Evolutionary conservation across 2,797 vertebrate genomes (phyloP).

Genomic region (Tachyglossus aculeatus): DNA sequence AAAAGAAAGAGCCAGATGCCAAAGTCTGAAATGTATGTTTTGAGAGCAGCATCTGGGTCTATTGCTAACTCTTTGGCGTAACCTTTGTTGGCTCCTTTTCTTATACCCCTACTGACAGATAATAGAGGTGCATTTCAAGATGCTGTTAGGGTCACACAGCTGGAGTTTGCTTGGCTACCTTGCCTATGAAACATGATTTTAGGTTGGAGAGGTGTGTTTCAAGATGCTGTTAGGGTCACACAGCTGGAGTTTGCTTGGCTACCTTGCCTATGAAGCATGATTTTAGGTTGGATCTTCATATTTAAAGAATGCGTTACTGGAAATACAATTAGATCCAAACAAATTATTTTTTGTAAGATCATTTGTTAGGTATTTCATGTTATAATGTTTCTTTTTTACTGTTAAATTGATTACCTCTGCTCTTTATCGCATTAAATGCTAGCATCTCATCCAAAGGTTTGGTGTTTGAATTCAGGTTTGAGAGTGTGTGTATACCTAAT

Average conservation of each 20-base stretch:
- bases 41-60: slow-evolving; percentile 47
- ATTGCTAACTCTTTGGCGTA: slow-evolving; percentile 66
- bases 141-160: slow-evolving; percentile 50
- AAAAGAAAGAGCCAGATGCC: slow-evolving; percentile 74
- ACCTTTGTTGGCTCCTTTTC: slow-evolving; percentile 60
- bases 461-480: too few relatives aligned
- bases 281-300: slow-evolving; percentile 4
- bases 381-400: too few relatives aligned
- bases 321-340: neutral
- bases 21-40: slow-evolving; percentile 59
- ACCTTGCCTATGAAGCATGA: neutral
- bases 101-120: slow-evolving; percentile 50
- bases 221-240: slow-evolving; percentile 47
- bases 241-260: slow-evolving; percentile 54
- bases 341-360: too few relatives aligned
- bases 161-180: slow-evolving; percentile 35
- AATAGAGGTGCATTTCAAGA: slow-evolving; percentile 63
- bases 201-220: slow-evolving; percentile 60
- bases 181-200: neutral
- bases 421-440: too few relatives aligned
- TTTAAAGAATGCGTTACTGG: slow-evolving; percentile 43
- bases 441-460: too few relatives aligned
- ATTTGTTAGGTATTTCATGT: too few relatives aligned
- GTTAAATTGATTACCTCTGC: too few relatives aligned
- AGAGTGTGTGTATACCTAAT: too few relatives aligned